Evolutionary conservation across 2,113 vertebrate genomes (phyloP).

Genomic region (Clarias gariepinus): DNA sequence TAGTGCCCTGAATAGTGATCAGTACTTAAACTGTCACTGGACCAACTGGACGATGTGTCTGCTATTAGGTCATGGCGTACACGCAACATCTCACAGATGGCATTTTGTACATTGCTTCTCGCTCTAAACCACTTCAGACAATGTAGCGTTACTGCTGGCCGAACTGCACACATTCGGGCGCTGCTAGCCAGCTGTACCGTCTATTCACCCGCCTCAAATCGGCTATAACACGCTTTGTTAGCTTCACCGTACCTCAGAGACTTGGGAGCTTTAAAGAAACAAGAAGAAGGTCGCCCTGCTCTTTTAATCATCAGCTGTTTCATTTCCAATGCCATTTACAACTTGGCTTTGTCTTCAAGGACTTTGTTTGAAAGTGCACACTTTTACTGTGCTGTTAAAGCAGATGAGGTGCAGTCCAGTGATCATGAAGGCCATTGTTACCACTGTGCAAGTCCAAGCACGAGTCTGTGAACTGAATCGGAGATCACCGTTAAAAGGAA

Average conservation of each 20-base stretch:
- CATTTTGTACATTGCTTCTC: constrained; percentile 10
- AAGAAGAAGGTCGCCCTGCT: not conserved
- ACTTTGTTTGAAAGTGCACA: not conserved
- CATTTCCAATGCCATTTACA: not conserved
- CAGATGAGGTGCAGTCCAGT: not conserved
- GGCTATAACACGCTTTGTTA: constrained; percentile 12
- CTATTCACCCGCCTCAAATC: not conserved
- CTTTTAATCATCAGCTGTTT: not conserved
- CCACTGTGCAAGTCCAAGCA: not conserved
- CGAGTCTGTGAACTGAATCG: not conserved
- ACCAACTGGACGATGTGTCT: not conserved
- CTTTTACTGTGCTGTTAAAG: not conserved
- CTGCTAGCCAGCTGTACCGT: constrained; percentile 14
- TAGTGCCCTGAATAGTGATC: constrained; percentile 12
- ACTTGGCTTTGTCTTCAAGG: not conserved
- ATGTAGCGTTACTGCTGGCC: not conserved
- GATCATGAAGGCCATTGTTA: not conserved
- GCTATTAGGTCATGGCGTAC: not conserved
- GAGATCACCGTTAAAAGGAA: not conserved
- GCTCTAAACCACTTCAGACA: constrained; percentile 19
- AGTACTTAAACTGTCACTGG: constrained; percentile 12
- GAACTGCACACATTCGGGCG: not conserved
- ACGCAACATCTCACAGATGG: constrained; percentile 33
- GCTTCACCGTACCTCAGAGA: not conserved
- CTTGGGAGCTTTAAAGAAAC: not conserved